Conservation (phyloP, 2,888 invertebrate species). For the Melikaiella ostensackeni region DNA sequence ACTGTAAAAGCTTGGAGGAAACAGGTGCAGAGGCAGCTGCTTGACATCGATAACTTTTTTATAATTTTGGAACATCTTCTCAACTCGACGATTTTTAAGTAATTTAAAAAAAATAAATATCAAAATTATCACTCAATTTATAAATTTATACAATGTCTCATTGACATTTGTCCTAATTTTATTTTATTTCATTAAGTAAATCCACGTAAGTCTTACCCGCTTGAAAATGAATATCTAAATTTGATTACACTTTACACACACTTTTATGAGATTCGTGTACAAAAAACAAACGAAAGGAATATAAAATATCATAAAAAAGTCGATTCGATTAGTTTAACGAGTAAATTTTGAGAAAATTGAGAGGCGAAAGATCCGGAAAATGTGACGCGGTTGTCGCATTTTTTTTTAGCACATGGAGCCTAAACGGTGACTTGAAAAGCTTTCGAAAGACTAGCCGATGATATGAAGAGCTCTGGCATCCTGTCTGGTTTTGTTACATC, state of each 20-base stretch:
- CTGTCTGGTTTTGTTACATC: constrained; percentile 49
- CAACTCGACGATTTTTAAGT: background rate
- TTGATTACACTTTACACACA: constrained; percentile 7
- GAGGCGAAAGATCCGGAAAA: background rate
- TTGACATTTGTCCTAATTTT: background rate
- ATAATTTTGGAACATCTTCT: background rate
- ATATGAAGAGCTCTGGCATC: constrained; percentile 49
- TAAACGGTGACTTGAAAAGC: constrained; percentile 42
- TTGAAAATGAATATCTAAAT: background rate
- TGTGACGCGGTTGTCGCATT: background rate
- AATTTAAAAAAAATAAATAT: background rate
- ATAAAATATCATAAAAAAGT: background rate
- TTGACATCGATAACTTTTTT: background rate
- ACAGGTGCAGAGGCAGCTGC: background rate
- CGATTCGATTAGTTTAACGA: background rate
- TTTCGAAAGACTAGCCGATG: constrained; percentile 46
- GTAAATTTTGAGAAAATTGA: constrained; percentile 22
- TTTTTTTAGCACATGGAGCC: constrained; percentile 1
- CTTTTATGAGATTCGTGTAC: constrained; percentile 1
- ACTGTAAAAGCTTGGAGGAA: background rate
- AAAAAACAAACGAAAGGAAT: background rate
- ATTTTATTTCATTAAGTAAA: too few relatives aligned
- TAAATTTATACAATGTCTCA: background rate
- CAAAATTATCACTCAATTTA: background rate
- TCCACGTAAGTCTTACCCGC: background rate